Percentiles rank a stretch among this genome's conserved stretches.
These are phyloP conservation scores for Ganaspis sp. DNA, from an alignment of 1,140 invertebrate genomes.

Conservation along the genomic window DNA sequence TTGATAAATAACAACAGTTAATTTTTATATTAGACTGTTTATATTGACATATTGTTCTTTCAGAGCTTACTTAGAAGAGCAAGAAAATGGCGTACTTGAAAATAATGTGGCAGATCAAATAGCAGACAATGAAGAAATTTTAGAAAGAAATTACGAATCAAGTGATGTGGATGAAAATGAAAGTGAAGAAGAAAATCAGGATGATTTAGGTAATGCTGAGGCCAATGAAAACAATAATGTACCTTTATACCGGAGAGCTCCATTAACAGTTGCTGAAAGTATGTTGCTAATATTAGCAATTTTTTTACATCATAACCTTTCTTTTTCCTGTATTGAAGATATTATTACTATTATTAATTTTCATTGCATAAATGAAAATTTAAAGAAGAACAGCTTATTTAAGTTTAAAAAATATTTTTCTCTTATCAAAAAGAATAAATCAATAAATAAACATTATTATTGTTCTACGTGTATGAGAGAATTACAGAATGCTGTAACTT, in stretches of 20 bases:
- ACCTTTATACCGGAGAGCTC: slow-evolving; percentile 44
- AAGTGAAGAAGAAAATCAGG: neutral
- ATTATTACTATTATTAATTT: slow-evolving; percentile 45
- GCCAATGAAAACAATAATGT: slow-evolving; percentile 40
- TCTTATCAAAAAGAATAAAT: neutral
- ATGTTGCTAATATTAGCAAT: slow-evolving; percentile 45
- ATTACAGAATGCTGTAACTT: neutral
- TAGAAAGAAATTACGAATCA: neutral
- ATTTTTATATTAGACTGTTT: too few relatives aligned
- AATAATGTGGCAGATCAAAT: too few relatives aligned
- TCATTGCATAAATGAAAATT: slow-evolving; percentile 36
- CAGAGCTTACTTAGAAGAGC: too few relatives aligned
- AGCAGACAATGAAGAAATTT: too few relatives aligned
- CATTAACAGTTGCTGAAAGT: slow-evolving; percentile 43
- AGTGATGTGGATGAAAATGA: too few relatives aligned
- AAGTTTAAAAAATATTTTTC: slow-evolving; percentile 34
- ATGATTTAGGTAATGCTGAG: too few relatives aligned
- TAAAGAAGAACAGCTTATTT: slow-evolving; percentile 40
- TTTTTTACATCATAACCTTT: slow-evolving; percentile 41
- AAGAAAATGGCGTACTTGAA: too few relatives aligned
- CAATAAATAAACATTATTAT: slow-evolving; percentile 29
- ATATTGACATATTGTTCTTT: too few relatives aligned
- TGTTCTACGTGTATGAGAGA: slow-evolving; percentile 18
- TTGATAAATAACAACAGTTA: too few relatives aligned
- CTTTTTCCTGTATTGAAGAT: slow-evolving; percentile 39